Evolutionary conservation across 2,797 vertebrate genomes (phyloP).

Genomic region (Lepilemur ruficaudatus): DNA sequence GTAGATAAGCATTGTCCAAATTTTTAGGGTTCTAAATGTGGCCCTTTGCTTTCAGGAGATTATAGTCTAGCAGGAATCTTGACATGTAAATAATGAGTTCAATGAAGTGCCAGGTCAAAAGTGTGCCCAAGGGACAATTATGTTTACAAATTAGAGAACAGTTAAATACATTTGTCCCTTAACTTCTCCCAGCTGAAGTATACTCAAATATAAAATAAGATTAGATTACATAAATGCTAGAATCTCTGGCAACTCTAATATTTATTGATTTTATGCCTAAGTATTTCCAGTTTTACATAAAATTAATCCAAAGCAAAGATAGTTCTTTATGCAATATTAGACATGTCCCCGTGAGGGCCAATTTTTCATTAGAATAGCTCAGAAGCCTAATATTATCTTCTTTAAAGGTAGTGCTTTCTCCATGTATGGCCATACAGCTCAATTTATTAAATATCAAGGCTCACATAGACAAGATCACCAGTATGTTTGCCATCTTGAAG

Average conservation of each 20-base stretch:
- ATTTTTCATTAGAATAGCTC: background rate
- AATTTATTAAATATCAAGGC: background rate
- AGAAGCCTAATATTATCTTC: background rate
- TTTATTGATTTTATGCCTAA: background rate
- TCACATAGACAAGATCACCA: background rate
- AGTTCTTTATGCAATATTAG: background rate
- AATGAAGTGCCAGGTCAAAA: background rate
- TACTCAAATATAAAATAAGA: background rate
- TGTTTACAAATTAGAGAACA: background rate
- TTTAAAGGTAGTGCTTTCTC: background rate
- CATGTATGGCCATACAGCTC: background rate
- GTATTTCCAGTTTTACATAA: background rate
- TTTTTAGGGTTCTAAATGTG: background rate
- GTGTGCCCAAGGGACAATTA: background rate
- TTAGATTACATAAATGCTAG: background rate
- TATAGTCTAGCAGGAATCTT: background rate
- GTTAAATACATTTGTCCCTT: background rate
- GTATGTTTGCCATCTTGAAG: background rate
- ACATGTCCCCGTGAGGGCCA: background rate
- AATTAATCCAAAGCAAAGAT: background rate
- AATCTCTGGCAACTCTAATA: background rate
- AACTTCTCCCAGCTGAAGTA: background rate
- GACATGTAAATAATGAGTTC: background rate
- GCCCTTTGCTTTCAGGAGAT: background rate
- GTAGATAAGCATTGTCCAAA: background rate